Evolutionary conservation across 2,888 invertebrate species (phyloP), one percentile per base, ranked within the genome.

Genomic region (Phytoseiulus persimilis): DNA sequence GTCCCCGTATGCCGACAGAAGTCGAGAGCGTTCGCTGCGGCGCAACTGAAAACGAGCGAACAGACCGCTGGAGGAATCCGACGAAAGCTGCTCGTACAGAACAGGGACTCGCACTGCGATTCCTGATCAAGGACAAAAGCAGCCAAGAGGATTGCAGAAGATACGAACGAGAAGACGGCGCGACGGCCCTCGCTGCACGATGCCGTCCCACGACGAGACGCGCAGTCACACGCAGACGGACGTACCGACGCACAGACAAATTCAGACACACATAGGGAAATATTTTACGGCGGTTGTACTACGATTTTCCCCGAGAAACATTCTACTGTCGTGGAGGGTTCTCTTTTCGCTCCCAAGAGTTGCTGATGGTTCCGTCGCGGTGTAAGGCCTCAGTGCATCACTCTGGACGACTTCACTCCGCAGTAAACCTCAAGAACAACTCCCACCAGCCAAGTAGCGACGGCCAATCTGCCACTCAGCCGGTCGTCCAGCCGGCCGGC

Each of bases 71-170:
- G 23, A 65, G 18, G 18, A 28, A 3, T 18, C 9, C 28, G 65
- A 14, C 39, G 65, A 23, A 65, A 65, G 65, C 65, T 65, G 1
- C 65, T 14, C 65, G 5, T 18, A 65, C 65, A 65, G 65, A 65
- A 65, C 65, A 18, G 9, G 65, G 65, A 23, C 11, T 23, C 65
- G 65, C 65, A 65, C 65, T 65, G 65, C 65, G 65, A 65, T 65
- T 65, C 65, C 65, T 65, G 65, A 65, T 65, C 65, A 65, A 65
- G 65, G 65, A 65, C 65, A 65, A 23, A 65, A 65, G 65, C 65
- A 65, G 65, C 65, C 65, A 65, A 65, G 65, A 65, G 65, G 65
- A 65, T 65, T 65, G 65, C 65, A 65, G 65, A 65, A 65, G 65
- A 65, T 65, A 65, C 65, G 65, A 65, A 65, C 65, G 65, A 65